Percentiles rank a stretch among this genome's conserved stretches.
These are phyloP conservation scores for Drosophila tanythrix DNA, from an alignment of 2,888 invertebrate species.

Conservation along the genomic window DNA sequence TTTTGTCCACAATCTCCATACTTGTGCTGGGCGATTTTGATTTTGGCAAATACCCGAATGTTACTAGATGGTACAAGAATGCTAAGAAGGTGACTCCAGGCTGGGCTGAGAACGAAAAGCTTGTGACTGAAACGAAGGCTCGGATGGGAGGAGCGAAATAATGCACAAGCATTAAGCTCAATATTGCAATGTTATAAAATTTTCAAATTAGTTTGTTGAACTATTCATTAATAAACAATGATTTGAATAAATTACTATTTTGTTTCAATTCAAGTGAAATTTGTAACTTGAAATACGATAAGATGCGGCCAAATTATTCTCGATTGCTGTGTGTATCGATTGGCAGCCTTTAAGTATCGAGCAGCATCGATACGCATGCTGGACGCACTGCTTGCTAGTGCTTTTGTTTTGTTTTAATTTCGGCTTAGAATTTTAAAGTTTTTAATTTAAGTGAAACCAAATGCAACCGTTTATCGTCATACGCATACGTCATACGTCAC, in stretches of 20 bases:
- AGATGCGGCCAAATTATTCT: neutral
- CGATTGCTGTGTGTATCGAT: neutral
- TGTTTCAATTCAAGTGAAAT: neutral
- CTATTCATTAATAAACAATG: neutral
- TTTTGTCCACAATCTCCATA: constrained; percentile 89
- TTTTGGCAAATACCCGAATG: constrained; percentile 88
- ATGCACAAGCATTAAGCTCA: neutral
- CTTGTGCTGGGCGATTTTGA: constrained; percentile 88
- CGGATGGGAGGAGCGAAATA: constrained; percentile 35
- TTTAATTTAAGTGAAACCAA: constrained; percentile 40
- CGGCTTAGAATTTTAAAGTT: constrained; percentile 24
- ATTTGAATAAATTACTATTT: neutral
- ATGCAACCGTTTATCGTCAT: constrained; percentile 86
- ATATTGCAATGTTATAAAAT: neutral
- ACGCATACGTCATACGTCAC: neutral
- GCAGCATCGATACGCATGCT: neutral
- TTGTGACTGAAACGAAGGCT: constrained; percentile 86
- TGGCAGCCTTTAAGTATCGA: neutral
- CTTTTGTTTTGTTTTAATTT: constrained; percentile 58
- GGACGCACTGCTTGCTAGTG: constrained; percentile 39
- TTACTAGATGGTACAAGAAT: constrained; percentile 87
- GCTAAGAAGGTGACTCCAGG: constrained; percentile 87
- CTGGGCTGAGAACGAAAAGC: constrained; percentile 87
- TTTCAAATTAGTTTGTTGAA: neutral
- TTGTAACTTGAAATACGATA: neutral